A percentile compares a stretch with the other conserved stretches of the same genome.
phyloP scores from a whole-genome alignment of 2,888 invertebrate genomes.

The Harpalus rubripes region DNA sequence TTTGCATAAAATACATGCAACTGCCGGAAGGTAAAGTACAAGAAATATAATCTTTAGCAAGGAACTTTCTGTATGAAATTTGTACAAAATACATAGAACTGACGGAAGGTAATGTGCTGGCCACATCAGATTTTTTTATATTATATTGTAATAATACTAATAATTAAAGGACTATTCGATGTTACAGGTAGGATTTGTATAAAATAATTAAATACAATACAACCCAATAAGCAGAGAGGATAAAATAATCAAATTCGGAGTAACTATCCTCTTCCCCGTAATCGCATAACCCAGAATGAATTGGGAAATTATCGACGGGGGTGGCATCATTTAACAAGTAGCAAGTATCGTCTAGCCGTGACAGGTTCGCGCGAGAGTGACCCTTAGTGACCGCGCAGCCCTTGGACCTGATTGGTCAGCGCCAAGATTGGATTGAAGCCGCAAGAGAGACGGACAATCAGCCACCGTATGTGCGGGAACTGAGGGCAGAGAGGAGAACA shows the following conservation, averaged over 20 bases:
- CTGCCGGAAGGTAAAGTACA: too few species aligned
- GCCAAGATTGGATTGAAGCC: conserved; percentile 61
- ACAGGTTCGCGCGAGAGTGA: conserved; percentile 61
- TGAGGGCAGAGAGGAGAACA: conserved; percentile 4
- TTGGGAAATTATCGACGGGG: conserved; percentile 42
- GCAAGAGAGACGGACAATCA: conserved; percentile 39
- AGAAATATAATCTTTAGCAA: too few species aligned
- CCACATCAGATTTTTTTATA: too few species aligned
- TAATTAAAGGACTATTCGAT: too few species aligned
- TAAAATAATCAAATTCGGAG: background rate
- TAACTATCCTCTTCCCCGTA: background rate
- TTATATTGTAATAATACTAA: too few species aligned
- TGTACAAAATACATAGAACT: too few species aligned
- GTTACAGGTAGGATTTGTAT: too few species aligned
- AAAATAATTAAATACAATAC: too few species aligned
- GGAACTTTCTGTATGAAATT: too few species aligned
- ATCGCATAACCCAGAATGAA: background rate
- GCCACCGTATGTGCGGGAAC: background rate
- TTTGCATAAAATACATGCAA: too few species aligned
- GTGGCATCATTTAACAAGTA: conserved; percentile 47
- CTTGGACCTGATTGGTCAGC: conserved; percentile 57
- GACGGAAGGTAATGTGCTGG: too few species aligned
- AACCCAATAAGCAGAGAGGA: too few species aligned
- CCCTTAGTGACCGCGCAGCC: conserved; percentile 62
- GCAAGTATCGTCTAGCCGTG: conserved; percentile 53